Percentiles rank a stretch among this genome's conserved stretches.
These are phyloP conservation scores for Dermatophagoides farinae DNA, from an alignment of 1,140 invertebrate genomes.

Conservation along the genomic window DNA sequence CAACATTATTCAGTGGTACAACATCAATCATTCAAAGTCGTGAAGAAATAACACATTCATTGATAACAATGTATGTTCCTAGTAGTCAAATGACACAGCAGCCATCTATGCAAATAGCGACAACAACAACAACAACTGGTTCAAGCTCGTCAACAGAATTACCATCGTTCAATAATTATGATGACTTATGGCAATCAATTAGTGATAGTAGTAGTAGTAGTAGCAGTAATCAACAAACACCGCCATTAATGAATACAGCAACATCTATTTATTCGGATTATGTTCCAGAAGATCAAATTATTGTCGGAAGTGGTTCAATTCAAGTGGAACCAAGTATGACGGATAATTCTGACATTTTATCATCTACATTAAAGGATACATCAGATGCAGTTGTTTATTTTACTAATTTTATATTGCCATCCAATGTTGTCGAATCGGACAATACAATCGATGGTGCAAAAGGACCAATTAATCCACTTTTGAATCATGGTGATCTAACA, in stretches of 20 bases:
- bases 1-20: slow-evolving; percentile 19
- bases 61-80: slow-evolving; percentile 19
- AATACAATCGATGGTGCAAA: slow-evolving; percentile 7
- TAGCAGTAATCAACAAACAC: too few relatives aligned
- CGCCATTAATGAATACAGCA: too few relatives aligned
- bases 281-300: too few relatives aligned
- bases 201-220: neutral
- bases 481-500: slow-evolving; percentile 2
- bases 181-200: neutral
- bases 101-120: too few relatives aligned
- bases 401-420: slow-evolving; percentile 18
- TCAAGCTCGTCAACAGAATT: neutral
- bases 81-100: neutral
- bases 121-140: neutral
- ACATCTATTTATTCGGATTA: too few relatives aligned
- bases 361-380: slow-evolving; percentile 6
- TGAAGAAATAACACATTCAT: slow-evolving; percentile 18
- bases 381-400: slow-evolving; percentile 19
- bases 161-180: neutral
- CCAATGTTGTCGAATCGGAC: neutral
- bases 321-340: too few relatives aligned
- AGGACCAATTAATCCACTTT: neutral
- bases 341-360: neutral
- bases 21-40: slow-evolving; percentile 16
- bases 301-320: too few relatives aligned